phyloP scores from a whole-genome alignment of 2,797 vertebrate genomes.

The Myiotriccus ornatus region DNA sequence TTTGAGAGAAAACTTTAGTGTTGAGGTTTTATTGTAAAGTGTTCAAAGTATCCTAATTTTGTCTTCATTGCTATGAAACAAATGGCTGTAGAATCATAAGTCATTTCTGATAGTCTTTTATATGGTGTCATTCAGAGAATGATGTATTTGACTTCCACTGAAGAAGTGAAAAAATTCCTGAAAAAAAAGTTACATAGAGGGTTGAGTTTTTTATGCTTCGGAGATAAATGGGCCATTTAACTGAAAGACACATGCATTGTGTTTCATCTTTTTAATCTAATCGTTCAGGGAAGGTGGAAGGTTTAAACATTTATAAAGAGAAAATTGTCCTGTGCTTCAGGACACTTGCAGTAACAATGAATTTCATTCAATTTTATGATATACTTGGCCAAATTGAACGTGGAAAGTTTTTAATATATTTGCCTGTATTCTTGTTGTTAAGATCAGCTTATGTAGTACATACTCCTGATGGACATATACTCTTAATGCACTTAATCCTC shows the following conservation, averaged over 20 bases:
- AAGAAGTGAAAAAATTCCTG: neutral
- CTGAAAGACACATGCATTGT: neutral
- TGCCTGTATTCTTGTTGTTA: neutral
- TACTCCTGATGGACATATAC: too few species aligned
- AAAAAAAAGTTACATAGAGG: neutral
- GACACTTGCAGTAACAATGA: neutral
- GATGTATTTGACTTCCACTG: neutral
- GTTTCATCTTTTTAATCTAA: neutral
- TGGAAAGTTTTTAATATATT: neutral
- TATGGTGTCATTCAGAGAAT: conserved; percentile 1
- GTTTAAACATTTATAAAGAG: neutral
- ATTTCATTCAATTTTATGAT: neutral
- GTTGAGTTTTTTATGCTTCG: neutral
- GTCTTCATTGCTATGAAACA: conserved; percentile 29
- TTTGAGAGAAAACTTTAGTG: conserved; percentile 36
- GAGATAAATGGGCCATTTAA: conserved; percentile 6
- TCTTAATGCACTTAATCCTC: neutral
- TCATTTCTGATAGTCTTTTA: conserved; percentile 24
- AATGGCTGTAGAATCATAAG: conserved; percentile 26
- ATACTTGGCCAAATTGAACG: neutral
- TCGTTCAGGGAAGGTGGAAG: neutral
- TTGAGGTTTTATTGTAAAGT: conserved; percentile 26
- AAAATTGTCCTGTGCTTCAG: neutral
- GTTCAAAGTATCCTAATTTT: conserved; percentile 46
- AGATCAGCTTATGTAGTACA: neutral